Evolutionary conservation across 2,888 invertebrate genomes (phyloP).

Genomic region (Leucophora obtusa): DNA sequence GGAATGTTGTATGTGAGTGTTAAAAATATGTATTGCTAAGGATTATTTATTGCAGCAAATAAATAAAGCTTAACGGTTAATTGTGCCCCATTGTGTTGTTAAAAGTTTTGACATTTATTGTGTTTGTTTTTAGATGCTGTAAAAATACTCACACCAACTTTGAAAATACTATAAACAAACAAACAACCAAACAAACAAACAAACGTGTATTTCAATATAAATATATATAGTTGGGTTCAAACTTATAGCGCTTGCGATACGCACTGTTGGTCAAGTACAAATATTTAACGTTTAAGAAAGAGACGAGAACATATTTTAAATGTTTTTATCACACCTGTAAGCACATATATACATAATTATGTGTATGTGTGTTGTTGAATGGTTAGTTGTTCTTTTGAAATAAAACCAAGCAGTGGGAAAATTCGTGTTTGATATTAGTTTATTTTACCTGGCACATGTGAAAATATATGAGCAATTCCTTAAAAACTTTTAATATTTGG

Average conservation of each 20-base stretch:
- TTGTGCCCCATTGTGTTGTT: slow-evolving; percentile 65
- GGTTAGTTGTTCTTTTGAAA: not conserved
- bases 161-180: not conserved
- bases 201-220: not conserved
- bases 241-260: too few relatives aligned
- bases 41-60: slow-evolving; percentile 72
- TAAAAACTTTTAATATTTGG: too few relatives aligned
- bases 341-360: too few relatives aligned
- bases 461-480: slow-evolving; percentile 4
- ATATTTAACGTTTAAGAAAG: too few relatives aligned
- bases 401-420: slow-evolving; percentile 15
- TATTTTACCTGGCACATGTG: slow-evolving; percentile 46
- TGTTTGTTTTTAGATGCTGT: slow-evolving; percentile 54
- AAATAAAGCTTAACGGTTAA: slow-evolving; percentile 72
- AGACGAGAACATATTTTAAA: too few relatives aligned
- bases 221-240: too few relatives aligned
- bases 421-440: slow-evolving; percentile 39
- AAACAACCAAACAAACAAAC: not conserved
- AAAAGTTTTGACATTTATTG: slow-evolving; percentile 64
- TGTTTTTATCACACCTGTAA: too few relatives aligned
- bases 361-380: not conserved
- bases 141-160: not conserved
- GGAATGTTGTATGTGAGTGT: not conserved
- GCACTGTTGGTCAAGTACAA: too few relatives aligned
- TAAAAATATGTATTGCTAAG: slow-evolving; percentile 62